These are phyloP conservation scores for Athene cunicularia DNA, from an alignment of 2,113 vertebrate species.

Conservation along the genomic window DNA sequence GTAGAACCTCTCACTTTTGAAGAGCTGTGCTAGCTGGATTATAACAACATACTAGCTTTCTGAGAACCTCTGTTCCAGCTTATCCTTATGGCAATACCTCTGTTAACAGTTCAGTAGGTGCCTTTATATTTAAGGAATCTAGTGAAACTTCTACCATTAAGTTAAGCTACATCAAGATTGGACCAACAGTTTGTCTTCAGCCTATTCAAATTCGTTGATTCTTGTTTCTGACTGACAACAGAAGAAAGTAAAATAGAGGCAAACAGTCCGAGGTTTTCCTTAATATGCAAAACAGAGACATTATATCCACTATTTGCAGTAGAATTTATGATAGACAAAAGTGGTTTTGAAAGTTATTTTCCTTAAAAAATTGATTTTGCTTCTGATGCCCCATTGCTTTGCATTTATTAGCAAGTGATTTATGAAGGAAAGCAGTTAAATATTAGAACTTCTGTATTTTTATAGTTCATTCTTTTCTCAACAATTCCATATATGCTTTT, in stretches of 20 bases:
- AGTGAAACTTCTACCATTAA: background rate
- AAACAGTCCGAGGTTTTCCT: background rate
- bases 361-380: background rate
- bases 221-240: background rate
- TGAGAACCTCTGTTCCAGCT: background rate
- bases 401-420: conserved; percentile 21
- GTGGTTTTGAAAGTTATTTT: background rate
- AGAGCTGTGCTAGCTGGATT: background rate
- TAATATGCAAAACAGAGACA: background rate
- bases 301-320: background rate
- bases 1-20: background rate
- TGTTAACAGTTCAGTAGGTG: background rate
- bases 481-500: background rate
- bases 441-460: background rate
- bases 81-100: background rate
- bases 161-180: background rate
- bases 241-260: background rate
- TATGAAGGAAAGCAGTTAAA: conserved; percentile 24
- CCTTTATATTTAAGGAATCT: background rate
- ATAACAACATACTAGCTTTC: background rate
- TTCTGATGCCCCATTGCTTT: background rate
- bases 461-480: background rate
- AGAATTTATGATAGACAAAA: conserved; percentile 39
- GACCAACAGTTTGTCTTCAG: background rate
- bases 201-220: background rate